These are phyloP conservation scores for Cataglyphis hispanica DNA, from an alignment of 1,140 invertebrate species.

Conservation along the genomic window DNA sequence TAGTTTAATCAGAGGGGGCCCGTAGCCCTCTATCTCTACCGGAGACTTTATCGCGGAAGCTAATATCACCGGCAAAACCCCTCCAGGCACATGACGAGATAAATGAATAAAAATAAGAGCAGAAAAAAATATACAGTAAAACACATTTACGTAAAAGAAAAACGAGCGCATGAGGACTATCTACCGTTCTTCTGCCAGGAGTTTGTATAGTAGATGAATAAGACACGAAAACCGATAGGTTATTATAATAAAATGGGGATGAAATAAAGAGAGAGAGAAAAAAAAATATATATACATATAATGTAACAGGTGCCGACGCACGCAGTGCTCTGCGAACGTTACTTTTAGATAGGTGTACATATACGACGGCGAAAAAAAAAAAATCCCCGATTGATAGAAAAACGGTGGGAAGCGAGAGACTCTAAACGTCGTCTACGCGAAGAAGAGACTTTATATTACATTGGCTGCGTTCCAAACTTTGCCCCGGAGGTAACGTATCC, in stretches of 20 bases:
- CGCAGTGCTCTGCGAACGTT: constrained; percentile 45
- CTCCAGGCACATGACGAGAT: constrained; percentile 42
- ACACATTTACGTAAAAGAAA: constrained; percentile 41
- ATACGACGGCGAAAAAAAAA: constrained; percentile 37
- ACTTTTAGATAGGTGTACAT: constrained; percentile 62
- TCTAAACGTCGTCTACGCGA: constrained; percentile 77
- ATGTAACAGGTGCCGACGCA: constrained; percentile 31
- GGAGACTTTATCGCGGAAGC: constrained; percentile 37
- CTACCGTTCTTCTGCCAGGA: constrained; percentile 50
- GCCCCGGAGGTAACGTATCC: constrained; percentile 14
- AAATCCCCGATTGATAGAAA: constrained; percentile 25
- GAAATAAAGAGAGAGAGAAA: constrained; percentile 16
- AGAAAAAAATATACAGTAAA: constrained; percentile 49
- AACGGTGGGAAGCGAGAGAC: constrained; percentile 70
- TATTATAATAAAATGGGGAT: constrained; percentile 19
- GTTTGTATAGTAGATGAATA: constrained; percentile 63
- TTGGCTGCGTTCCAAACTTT: constrained; percentile 55
- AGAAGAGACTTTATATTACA: constrained; percentile 57
- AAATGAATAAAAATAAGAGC: constrained; percentile 32
- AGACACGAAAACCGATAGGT: constrained; percentile 31
- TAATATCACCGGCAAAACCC: constrained; percentile 54
- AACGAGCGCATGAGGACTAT: constrained; percentile 29
- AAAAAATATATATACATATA: background rate
- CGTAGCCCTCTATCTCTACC: constrained; percentile 29
- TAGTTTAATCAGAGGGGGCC: constrained; percentile 23